phyloP scores from a whole-genome alignment of 2,797 vertebrate genomes.

The Sarcophilus harrisii region DNA sequence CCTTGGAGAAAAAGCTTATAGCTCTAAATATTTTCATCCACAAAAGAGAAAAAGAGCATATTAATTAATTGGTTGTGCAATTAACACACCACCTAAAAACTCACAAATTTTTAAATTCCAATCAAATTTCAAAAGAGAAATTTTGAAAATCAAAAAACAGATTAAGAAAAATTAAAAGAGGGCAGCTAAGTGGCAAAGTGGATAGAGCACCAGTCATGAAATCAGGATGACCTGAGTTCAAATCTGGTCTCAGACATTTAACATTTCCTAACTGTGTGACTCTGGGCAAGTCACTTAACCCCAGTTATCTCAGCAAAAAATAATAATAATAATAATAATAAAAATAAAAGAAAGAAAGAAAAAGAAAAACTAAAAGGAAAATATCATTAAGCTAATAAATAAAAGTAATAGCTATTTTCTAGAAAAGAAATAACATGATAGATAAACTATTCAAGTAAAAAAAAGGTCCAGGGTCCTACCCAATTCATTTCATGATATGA shows the following conservation, averaged over 20 bases:
- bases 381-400: not conserved
- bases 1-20: not conserved
- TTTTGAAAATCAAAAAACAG: not conserved
- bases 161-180: not conserved
- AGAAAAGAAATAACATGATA: not conserved
- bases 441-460: not conserved
- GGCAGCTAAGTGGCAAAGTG: too few relatives aligned
- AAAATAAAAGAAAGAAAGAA: too few relatives aligned
- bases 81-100: not conserved
- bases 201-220: too few relatives aligned
- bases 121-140: not conserved
- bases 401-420: not conserved
- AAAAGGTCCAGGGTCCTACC: not conserved
- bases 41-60: not conserved
- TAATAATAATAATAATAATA: too few relatives aligned
- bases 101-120: not conserved
- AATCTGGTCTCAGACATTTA: too few relatives aligned
- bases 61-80: not conserved
- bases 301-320: too few relatives aligned
- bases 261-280: too few relatives aligned
- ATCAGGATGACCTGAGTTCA: too few relatives aligned
- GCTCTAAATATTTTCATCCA: not conserved
- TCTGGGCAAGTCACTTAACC: too few relatives aligned
- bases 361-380: not conserved
- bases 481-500: not conserved